Conservation (phyloP, 2,113 vertebrate genomes). For the Bostrychus sinensis region DNA sequence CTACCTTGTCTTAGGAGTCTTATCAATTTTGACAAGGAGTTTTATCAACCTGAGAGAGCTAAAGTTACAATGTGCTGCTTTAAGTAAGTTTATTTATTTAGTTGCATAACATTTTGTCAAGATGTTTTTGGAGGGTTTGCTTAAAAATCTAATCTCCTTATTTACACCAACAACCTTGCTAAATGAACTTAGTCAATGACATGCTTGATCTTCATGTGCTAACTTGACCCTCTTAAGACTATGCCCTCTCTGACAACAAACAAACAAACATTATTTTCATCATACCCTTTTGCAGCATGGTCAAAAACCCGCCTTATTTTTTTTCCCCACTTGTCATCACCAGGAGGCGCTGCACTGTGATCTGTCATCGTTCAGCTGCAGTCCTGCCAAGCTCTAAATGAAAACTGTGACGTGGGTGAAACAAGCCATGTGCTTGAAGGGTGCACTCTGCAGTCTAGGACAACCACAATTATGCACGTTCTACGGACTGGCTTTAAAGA, state of each 20-base stretch:
- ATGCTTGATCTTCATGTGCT: background rate
- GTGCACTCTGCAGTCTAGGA: constrained; percentile 45
- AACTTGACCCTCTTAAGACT: background rate
- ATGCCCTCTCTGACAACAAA: background rate
- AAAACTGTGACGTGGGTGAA: background rate
- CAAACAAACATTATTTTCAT: background rate
- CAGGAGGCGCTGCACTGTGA: constrained; percentile 4
- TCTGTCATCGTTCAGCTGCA: background rate
- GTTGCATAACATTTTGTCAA: no score
- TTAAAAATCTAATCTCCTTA: no score
- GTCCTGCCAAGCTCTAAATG: background rate
- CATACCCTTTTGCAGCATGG: background rate
- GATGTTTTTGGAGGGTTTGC: no score
- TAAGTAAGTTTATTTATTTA: no score
- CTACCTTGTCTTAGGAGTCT: no score
- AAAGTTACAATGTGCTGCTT: no score
- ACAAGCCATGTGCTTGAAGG: constrained; percentile 68
- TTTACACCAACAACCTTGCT: background rate
- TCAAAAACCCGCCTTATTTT: constrained; percentile 5
- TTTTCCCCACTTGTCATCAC: constrained; percentile 8
- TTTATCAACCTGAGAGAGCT: no score
- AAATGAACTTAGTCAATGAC: background rate
- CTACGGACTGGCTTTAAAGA: constrained; percentile 62
- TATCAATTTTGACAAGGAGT: no score
- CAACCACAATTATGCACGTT: constrained; percentile 61